Evolutionary conservation across 2,888 invertebrate genomes (phyloP).

Genomic region (Pristionchus fissidentatus): DNA sequence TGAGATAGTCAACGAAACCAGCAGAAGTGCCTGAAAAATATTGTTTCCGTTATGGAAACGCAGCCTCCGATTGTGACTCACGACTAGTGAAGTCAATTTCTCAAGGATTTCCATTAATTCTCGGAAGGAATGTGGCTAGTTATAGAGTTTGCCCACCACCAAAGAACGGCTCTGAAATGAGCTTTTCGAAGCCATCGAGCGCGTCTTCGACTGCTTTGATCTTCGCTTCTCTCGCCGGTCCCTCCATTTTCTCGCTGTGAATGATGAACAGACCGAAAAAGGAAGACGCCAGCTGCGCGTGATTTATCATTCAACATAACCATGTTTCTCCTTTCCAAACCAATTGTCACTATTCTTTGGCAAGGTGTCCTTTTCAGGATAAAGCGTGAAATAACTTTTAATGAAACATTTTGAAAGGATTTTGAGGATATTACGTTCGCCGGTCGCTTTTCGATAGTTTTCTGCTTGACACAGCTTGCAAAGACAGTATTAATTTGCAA

Average conservation of each 20-base stretch:
- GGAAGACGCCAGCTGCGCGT: constrained; percentile 52
- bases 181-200: constrained; percentile 60
- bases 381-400: no score
- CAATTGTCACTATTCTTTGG: background rate
- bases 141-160: no score
- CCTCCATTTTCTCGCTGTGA: constrained; percentile 49
- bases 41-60: background rate
- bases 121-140: constrained; percentile 1
- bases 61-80: background rate
- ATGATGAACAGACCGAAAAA: constrained; percentile 54
- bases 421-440: no score
- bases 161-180: constrained; percentile 58
- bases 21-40: constrained; percentile 49
- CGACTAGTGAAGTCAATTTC: background rate
- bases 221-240: constrained; percentile 54
- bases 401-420: no score
- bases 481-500: no score
- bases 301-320: no score
- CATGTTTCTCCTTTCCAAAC: background rate
- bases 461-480: no score
- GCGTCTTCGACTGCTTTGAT: constrained; percentile 56
- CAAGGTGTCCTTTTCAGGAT: no score
- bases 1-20: constrained; percentile 60
- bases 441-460: no score
- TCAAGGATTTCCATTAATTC: background rate